phyloP scores from a whole-genome alignment of 2,113 vertebrate species.

The Lipotes vexillifer region DNA sequence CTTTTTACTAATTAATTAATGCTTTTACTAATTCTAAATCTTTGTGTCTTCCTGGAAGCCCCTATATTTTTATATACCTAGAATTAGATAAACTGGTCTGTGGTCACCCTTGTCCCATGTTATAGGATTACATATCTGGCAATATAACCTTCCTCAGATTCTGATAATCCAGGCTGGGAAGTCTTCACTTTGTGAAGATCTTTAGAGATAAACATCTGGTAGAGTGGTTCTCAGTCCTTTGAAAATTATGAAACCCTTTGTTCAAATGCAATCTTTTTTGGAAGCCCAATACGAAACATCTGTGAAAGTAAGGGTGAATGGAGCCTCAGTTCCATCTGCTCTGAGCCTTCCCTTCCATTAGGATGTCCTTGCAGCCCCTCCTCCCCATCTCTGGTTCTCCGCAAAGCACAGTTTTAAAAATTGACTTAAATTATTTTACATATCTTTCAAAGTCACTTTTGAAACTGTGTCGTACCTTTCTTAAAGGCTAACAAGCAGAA shows the following conservation, averaged over 20 bases:
- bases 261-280: not conserved
- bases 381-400: not conserved
- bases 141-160: not conserved
- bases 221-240: not conserved
- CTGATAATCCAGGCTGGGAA: not conserved
- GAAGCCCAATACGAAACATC: not conserved
- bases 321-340: not conserved
- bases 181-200: not conserved
- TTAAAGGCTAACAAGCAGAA: not conserved
- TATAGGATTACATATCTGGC: not conserved
- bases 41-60: not conserved
- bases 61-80: not conserved
- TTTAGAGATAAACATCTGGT: not conserved
- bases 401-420: not conserved
- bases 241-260: not conserved
- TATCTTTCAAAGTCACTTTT: not conserved
- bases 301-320: not conserved
- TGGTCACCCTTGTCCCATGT: not conserved
- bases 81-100: not conserved
- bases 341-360: not conserved
- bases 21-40: not conserved
- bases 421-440: not conserved
- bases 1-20: not conserved
- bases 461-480: not conserved
- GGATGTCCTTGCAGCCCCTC: rapidly evolving